These are phyloP conservation scores for Amblyteles armatorius DNA, from an alignment of 2,888 invertebrate species.

Conservation along the genomic window DNA sequence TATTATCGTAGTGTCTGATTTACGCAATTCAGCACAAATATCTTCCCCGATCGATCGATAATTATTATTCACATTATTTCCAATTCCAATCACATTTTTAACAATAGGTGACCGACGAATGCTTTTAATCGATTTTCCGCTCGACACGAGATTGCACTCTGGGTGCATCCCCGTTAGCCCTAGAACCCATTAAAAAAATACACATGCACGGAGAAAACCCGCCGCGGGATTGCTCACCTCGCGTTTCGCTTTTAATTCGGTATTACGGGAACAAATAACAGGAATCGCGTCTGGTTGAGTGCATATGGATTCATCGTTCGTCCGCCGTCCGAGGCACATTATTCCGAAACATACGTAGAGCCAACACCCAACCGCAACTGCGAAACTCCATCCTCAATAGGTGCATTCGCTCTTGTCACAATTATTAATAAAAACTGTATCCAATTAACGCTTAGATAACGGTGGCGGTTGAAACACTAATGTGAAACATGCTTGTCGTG, in stretches of 20 bases:
- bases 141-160: slow-evolving; percentile 16
- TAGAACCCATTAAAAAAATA: slow-evolving; percentile 9
- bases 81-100: slow-evolving; percentile 3
- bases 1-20: background rate
- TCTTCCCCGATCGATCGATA: background rate
- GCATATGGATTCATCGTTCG: slow-evolving; percentile 58
- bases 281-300: slow-evolving; percentile 84
- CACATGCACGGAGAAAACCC: background rate
- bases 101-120: background rate
- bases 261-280: slow-evolving; percentile 81
- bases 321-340: background rate
- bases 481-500: slow-evolving; percentile 11
- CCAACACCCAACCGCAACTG: background rate
- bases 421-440: slow-evolving; percentile 19
- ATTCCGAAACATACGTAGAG: slow-evolving; percentile 4
- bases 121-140: background rate
- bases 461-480: slow-evolving; percentile 3
- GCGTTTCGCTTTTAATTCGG: slow-evolving; percentile 55
- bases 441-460: slow-evolving; percentile 16
- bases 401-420: slow-evolving; percentile 16
- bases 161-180: background rate
- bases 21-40: background rate
- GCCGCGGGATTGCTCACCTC: background rate
- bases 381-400: background rate
- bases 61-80: too few species aligned